Evolutionary conservation across 2,888 invertebrate genomes (phyloP).

Genomic region (Odontocolon sp.): DNA sequence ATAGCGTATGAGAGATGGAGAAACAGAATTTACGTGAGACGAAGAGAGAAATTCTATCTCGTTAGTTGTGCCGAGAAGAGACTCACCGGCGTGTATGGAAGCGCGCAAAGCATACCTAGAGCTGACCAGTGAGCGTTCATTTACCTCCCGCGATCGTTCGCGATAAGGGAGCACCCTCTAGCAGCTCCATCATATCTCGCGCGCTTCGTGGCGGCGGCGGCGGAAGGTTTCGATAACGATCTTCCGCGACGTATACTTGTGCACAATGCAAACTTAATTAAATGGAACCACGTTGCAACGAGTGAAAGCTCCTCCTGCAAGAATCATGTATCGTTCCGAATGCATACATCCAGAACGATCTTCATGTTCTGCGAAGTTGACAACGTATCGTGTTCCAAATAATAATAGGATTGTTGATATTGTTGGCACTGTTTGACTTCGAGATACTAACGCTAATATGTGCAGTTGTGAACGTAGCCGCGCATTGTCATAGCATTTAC

Average conservation of each 20-base stretch:
- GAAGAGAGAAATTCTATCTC: slow-evolving; percentile 47
- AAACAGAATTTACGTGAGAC: slow-evolving; percentile 22
- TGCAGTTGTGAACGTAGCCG: background rate
- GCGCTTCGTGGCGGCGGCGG: slow-evolving; percentile 50
- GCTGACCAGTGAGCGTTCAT: slow-evolving; percentile 67
- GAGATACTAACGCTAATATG: background rate
- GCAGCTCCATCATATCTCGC: slow-evolving; percentile 71
- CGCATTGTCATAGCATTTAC: no score
- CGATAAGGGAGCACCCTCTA: slow-evolving; percentile 64
- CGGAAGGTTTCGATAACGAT: slow-evolving; percentile 71
- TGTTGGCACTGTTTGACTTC: slow-evolving; percentile 14
- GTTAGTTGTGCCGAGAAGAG: slow-evolving; percentile 41
- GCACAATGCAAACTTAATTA: slow-evolving; percentile 78
- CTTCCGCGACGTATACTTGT: slow-evolving; percentile 66
- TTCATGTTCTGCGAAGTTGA: slow-evolving; percentile 3
- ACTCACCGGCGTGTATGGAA: slow-evolving; percentile 41
- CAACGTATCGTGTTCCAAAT: background rate
- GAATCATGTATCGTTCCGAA: slow-evolving; percentile 33
- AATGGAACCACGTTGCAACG: slow-evolving; percentile 68
- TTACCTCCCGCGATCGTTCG: slow-evolving; percentile 69
- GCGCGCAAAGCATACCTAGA: slow-evolving; percentile 19
- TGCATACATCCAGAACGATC: slow-evolving; percentile 19
- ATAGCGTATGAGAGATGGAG: slow-evolving; percentile 25
- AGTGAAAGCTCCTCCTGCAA: slow-evolving; percentile 49
- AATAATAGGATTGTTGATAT: slow-evolving; percentile 11